Base-by-base conservation (phyloP, 2,888 invertebrate genomes). In the Cantharis lateralis region DNA sequence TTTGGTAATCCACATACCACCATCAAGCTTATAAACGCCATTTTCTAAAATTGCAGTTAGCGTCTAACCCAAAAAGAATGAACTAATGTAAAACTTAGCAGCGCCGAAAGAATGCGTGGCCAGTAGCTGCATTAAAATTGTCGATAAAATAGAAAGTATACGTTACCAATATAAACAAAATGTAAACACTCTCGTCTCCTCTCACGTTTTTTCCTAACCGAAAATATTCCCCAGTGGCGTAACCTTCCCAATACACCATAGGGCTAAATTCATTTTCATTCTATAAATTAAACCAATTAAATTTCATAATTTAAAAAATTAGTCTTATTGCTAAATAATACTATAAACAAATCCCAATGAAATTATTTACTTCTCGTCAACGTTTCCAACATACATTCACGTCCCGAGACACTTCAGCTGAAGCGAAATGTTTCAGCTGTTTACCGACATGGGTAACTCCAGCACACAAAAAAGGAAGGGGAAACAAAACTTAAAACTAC, bases 11-110 rank as follows among this genome's bases (percentile, higher is more conserved):
- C 86, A 86, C 87, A 83, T 84, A 85, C 84, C 87, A 87, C 87
- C 86, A 85, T 85, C 86, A 87, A 87, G 86, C 87, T 84, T 83
- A 84, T 84, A 80, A 87, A 85, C 88, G 88, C 88, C 88, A 88
- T 88, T 88, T 88, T 88, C 86, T 87, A 83, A 85, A 85, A 84
- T 85, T 84, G 84, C 85, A 85, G 86, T 85, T 86, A 85, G 87
- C 86, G 86, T 86, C 86, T 86, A 85, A 83, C 83, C 82, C 82
- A 84, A 84, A 85, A 86, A 85, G 80, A 80, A 80, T 79, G 77
- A 82, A 82, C 81, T 81, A 79, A 77, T 79, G 78, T 76, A 80
- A 80, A 81, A 78, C 70, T 68, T 72, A 72, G 63, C 76, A 75
- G 78, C 80, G 78, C 77, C 68, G 71, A 62, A 72, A 75, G 73